Conservation (phyloP, 2,888 invertebrate species). For the Marronus borbonicus region DNA sequence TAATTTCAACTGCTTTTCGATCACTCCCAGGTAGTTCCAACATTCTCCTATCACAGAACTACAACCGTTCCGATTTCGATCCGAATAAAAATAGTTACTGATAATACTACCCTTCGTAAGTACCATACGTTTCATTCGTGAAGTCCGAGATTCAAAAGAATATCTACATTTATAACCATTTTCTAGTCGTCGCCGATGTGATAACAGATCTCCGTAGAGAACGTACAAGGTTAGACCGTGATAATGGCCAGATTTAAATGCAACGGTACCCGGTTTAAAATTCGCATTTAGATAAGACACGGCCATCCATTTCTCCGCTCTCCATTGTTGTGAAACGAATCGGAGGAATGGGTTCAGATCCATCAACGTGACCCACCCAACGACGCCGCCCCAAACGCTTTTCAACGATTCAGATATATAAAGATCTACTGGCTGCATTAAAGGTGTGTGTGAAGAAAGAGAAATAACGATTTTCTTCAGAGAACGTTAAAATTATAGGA, state of each 20-base stretch:
- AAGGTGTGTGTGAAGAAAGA: neutral
- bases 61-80: too few relatives aligned
- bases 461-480: neutral
- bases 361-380: constrained; percentile 19
- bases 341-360: constrained; percentile 16
- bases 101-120: too few relatives aligned
- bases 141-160: too few relatives aligned
- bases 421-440: neutral
- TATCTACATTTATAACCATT: neutral
- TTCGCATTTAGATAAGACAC: constrained; percentile 70
- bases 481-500: neutral
- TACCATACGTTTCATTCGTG: too few relatives aligned
- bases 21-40: too few relatives aligned
- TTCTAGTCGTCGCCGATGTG: neutral
- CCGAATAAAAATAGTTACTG: too few relatives aligned
- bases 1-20: too few relatives aligned
- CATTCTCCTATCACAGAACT: too few relatives aligned
- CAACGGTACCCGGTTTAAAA: constrained; percentile 69
- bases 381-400: neutral
- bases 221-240: constrained; percentile 40
- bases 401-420: too few relatives aligned
- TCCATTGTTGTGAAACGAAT: constrained; percentile 60
- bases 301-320: constrained; percentile 67
- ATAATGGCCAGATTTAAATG: constrained; percentile 69
- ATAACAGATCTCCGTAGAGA: constrained; percentile 22